Evolutionary conservation across 1,140 invertebrate species (phyloP), one percentile per base, ranked within the genome.

Genomic region (Cotesia glomerata): DNA sequence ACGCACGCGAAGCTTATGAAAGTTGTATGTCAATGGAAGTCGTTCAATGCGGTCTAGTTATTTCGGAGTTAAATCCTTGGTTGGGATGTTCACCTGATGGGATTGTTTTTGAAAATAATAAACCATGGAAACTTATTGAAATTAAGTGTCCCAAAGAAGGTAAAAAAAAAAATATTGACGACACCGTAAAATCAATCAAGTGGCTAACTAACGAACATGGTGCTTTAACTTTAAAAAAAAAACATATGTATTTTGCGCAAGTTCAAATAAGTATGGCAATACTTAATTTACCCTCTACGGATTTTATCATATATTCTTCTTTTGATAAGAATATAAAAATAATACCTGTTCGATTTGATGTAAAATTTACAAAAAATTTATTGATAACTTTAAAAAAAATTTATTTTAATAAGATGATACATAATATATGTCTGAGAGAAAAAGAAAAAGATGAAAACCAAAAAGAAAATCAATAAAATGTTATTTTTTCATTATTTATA

Each of bases 281-380:
- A 36, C 34, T 72, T 13, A 72, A 72, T 67, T 16, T 72, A 35
- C 13, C 66, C 13, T 8, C 7, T 35, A 32, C 62, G n/a, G 13
- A 66, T 59, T 67, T 72, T 14, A 45, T 72, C 5, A 58, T 72
- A 32, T 72, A 67, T 67, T 54, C 71, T 39, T 71, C 69, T 51
- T 71, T 71, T 71, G 69, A 39, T 63, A 71, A 71, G 5, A 71
- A 56, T 26, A 39, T 62, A n/a, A 18, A 45, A 45, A 62, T 62
- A 18, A 49, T 71, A n/a, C 9, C 13, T 62, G 59, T 71, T 62
- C 11, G 13, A 11, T 63, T 62, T 54, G 36, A 71, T 52, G 69
- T n/a, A 45, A 49, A 45, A 49, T 71, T 39, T 63, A 35, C 59
- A 18, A 16, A 26, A n/a, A 61, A n/a, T 45, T 49, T 71, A 26